phyloP scores from a whole-genome alignment of 2,888 invertebrate genomes.

The Athripsodes cinereus region DNA sequence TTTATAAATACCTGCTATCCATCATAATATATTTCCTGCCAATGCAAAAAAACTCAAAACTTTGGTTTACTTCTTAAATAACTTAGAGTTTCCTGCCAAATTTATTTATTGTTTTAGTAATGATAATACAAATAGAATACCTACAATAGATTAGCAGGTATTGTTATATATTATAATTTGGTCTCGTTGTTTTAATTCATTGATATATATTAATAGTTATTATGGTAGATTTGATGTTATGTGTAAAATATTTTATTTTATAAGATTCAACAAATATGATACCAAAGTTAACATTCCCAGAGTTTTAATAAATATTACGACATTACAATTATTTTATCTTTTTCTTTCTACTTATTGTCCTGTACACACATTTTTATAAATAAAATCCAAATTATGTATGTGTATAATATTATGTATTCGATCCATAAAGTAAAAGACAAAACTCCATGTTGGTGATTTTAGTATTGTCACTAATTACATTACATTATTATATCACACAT shows the following conservation, averaged over 20 bases:
- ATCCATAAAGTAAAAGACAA: too few species aligned
- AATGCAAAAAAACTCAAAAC: too few species aligned
- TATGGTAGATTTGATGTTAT: constrained; percentile 12
- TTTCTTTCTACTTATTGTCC: constrained; percentile 2
- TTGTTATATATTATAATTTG: neutral
- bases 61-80: neutral
- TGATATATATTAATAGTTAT: neutral
- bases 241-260: constrained; percentile 21
- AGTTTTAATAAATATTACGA: constrained; percentile 16
- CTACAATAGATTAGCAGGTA: neutral
- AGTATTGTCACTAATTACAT: constrained; percentile 6
- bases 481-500: constrained; percentile 23
- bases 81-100: constrained; percentile 21
- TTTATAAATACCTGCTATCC: too few species aligned
- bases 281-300: constrained; percentile 72
- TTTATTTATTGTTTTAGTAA: constrained; percentile 27
- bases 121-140: constrained; percentile 4
- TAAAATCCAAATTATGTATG: too few species aligned
- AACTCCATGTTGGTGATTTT: neutral
- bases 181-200: constrained; percentile 8
- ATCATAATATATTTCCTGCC: too few species aligned
- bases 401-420: too few species aligned
- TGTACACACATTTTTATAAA: neutral
- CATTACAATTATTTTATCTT: constrained; percentile 5
- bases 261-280: constrained; percentile 34